Base-by-base conservation (phyloP, 1,140 invertebrate species). In the Eubasilissa regina region DNA sequence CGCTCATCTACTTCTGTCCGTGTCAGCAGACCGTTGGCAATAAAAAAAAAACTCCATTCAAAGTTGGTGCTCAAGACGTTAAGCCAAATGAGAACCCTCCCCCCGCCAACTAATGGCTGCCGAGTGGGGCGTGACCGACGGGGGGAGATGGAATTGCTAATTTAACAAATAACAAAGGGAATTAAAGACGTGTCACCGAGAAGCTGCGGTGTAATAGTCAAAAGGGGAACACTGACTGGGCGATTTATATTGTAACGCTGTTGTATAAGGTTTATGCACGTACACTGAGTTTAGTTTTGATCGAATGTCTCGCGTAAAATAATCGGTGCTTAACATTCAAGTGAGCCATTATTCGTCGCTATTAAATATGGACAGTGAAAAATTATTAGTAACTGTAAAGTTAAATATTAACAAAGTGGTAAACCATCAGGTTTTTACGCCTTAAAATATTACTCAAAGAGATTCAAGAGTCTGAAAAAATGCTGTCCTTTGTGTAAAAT, bases 81-180 rank as follows among this genome's bases (percentile, higher is more conserved):
- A 19, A 48, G 35, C 21, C 44, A 70, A 70, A 70, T 17, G 66
- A 53, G 66, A 53, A 70, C 15, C 48, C 66, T 44, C 43, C 35
- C 66, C 66, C 43, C 7, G n/a, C 7, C 48, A 70, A 48, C 48
- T 70, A 48, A 47, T 48, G 15, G 48, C n/a, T 47, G 44, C 12
- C 47, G 21, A 73, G 53, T 55, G 47, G 70, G 47, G 53, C 70
- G 47, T 19, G 47, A 51, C 47, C n/a, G 25, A 60, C 62, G 45
- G 51, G 64, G 64, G 78, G 64, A 35, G 58, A 80, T 79, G 80
- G 81, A 82, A 82, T 82, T 82, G 81, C 81, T 82, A 82, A 82
- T 82, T 82, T 82, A 79, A 82, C 81, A 75, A 82, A 82, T 82
- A 82, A 82, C 78, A 82, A 80, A 80, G 81, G 70, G 81, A 79